phyloP scores from a whole-genome alignment of 2,888 invertebrate species.

The Stenolophus ochropezus region DNA sequence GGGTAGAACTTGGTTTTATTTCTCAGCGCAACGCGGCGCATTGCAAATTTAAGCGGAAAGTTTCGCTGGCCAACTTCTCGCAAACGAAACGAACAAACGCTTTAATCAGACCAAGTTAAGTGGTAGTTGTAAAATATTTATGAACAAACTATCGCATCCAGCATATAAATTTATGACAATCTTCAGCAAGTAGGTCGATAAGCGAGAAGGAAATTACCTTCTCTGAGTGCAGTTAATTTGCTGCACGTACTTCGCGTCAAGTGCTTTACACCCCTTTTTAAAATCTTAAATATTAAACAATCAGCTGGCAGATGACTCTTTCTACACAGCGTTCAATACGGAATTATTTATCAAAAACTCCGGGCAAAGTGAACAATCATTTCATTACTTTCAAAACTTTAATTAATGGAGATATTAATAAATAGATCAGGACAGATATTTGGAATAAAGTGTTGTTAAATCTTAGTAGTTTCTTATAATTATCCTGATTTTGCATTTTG shows the following conservation, averaged over 20 bases:
- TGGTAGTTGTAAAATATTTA: constrained; percentile 55
- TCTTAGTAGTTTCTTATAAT: too few species aligned
- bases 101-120: constrained; percentile 55
- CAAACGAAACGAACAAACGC: constrained; percentile 52
- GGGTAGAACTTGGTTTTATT: constrained; percentile 46
- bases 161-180: constrained; percentile 53
- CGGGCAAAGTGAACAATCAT: not conserved
- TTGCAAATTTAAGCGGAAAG: constrained; percentile 57
- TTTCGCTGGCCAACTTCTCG: constrained; percentile 48
- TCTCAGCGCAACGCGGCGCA: constrained; percentile 13
- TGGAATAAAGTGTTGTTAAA: too few species aligned
- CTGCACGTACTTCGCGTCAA: not conserved
- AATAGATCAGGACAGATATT: too few species aligned
- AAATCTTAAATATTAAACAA: constrained; percentile 3
- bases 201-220: constrained; percentile 36
- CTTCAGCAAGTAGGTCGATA: constrained; percentile 29
- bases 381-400: too few species aligned
- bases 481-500: too few species aligned
- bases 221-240: constrained; percentile 22
- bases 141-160: constrained; percentile 56
- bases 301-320: not conserved
- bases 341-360: not conserved
- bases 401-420: too few species aligned
- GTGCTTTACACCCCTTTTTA: not conserved
- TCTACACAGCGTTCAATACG: not conserved